These are phyloP conservation scores for Halocaridina rubra DNA, from an alignment of 2,888 invertebrate genomes.

Conservation along the genomic window DNA sequence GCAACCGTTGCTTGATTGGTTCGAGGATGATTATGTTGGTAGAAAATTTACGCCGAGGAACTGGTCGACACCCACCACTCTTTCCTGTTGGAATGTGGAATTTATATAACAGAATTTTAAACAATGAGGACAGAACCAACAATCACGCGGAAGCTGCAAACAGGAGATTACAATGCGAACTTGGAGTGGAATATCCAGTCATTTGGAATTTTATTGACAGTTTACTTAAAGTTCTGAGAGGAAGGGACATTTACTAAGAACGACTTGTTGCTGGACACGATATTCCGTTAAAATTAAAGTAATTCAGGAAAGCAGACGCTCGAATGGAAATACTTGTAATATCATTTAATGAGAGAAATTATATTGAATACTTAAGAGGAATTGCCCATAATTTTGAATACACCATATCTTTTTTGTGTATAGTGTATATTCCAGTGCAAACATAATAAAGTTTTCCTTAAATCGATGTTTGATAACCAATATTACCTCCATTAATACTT, in stretches of 20 bases:
- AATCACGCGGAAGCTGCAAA: not conserved
- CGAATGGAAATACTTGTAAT: too few relatives aligned
- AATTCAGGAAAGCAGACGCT: not conserved
- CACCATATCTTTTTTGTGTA: too few relatives aligned
- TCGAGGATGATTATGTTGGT: not conserved
- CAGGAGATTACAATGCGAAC: not conserved
- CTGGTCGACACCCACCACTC: not conserved
- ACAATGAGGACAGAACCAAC: not conserved
- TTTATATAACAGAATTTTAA: not conserved
- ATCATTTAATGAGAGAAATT: too few relatives aligned
- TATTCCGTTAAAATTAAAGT: not conserved
- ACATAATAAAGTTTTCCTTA: too few relatives aligned
- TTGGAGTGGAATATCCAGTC: not conserved
- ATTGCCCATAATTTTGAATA: too few relatives aligned
- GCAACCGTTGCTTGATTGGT: not conserved
- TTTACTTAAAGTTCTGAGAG: not conserved
- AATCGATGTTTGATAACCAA: too few relatives aligned
- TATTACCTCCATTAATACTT: too few relatives aligned
- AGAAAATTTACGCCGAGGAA: not conserved
- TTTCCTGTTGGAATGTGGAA: not conserved
- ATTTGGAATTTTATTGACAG: not conserved
- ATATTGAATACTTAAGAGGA: too few relatives aligned
- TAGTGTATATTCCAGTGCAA: too few relatives aligned
- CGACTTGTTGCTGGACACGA: not conserved
- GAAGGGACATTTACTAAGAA: not conserved